Conservation (phyloP, 1,140 invertebrate genomes). For the Melitaea cinxia region DNA sequence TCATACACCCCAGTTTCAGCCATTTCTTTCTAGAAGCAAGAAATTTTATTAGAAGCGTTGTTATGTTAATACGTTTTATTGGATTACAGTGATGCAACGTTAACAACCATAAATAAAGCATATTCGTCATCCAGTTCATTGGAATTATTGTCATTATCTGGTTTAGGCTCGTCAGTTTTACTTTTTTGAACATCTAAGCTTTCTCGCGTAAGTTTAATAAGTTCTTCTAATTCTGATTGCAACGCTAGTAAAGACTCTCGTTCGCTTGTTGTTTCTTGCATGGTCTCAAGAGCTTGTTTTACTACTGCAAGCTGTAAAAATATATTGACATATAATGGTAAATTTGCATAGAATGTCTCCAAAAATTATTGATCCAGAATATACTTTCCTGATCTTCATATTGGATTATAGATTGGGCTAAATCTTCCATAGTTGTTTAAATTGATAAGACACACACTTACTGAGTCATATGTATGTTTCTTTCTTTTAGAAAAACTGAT, state of each 20-base stretch:
- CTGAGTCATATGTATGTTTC: too few species aligned
- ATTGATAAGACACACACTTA: neutral
- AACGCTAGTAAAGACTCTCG: slow-evolving; percentile 83
- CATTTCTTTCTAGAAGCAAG: slow-evolving; percentile 69
- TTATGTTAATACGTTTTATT: neutral
- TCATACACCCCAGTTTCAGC: slow-evolving; percentile 67
- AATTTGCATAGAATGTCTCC: too few species aligned
- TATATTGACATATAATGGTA: too few species aligned
- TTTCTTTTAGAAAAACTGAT: too few species aligned
- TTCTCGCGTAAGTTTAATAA: slow-evolving; percentile 85
- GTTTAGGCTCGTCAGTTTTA: slow-evolving; percentile 31
- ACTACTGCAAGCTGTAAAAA: slow-evolving; percentile 83
- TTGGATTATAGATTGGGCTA: slow-evolving; percentile 70
- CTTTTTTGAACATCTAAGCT: slow-evolving; percentile 68
- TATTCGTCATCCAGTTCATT: slow-evolving; percentile 84
- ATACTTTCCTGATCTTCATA: slow-evolving; percentile 81
- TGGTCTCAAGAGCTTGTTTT: slow-evolving; percentile 80
- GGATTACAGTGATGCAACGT: too few species aligned
- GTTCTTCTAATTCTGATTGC: slow-evolving; percentile 84
- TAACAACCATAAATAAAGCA: slow-evolving; percentile 85
- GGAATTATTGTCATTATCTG: slow-evolving; percentile 30
- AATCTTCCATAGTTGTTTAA: slow-evolving; percentile 52
- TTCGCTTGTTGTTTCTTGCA: slow-evolving; percentile 77
- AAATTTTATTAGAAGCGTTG: neutral
- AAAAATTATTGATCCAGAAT: neutral